A percentile compares a stretch with the other conserved stretches of the same genome.
These are phyloP conservation scores for Amiota minor DNA, from an alignment of 2,888 invertebrate species.

Conservation along the genomic window DNA sequence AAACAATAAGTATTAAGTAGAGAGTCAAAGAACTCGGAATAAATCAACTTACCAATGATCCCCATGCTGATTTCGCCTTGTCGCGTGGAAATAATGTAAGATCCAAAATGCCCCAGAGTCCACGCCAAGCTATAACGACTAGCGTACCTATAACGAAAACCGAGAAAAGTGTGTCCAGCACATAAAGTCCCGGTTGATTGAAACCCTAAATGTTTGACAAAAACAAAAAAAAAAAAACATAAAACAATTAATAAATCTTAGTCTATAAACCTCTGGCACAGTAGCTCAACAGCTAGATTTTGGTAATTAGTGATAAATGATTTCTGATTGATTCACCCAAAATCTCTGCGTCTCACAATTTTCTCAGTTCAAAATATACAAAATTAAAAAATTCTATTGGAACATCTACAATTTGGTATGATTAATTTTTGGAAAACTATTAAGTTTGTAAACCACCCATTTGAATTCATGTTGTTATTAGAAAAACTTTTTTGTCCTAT, in stretches of 20 bases:
- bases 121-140: conserved; percentile 92
- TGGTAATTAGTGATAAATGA: no score
- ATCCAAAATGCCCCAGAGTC: conserved; percentile 88
- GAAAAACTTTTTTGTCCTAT: no score
- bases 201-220: conserved; percentile 77
- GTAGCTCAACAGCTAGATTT: no score
- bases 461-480: no score
- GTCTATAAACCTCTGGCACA: no score
- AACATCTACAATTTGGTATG: no score
- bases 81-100: conserved; percentile 85
- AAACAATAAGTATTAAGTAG: neutral
- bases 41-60: conserved; percentile 82
- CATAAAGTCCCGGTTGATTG: conserved; percentile 81
- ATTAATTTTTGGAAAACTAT: no score
- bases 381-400: no score
- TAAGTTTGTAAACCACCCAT: no score
- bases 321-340: no score
- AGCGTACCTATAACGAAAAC: conserved; percentile 87
- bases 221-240: neutral
- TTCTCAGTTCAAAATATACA: no score
- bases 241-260: neutral
- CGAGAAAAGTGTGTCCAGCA: conserved; percentile 89
- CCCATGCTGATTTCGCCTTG: conserved; percentile 80
- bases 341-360: no score
- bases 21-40: neutral